Evolutionary conservation across 2,113 vertebrate species (phyloP).

Genomic region (Mungos mungo): DNA sequence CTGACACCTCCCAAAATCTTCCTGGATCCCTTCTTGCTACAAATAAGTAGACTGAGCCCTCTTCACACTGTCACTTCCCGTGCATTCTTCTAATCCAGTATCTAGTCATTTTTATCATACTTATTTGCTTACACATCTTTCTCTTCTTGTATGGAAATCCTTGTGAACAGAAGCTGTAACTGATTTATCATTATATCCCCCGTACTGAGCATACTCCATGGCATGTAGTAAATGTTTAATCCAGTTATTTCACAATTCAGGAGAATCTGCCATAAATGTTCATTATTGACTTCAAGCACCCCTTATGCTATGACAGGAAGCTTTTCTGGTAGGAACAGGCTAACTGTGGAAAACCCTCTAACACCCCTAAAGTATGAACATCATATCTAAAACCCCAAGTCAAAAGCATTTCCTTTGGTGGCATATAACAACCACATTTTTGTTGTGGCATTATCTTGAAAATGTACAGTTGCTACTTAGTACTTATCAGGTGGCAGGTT

Average conservation of each 20-base stretch:
- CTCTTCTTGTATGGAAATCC: background rate
- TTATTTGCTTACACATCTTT: background rate
- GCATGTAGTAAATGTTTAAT: background rate
- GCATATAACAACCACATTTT: conserved; percentile 22
- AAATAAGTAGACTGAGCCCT: background rate
- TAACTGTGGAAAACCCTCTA: background rate
- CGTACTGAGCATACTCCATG: background rate
- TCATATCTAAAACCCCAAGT: conserved; percentile 51
- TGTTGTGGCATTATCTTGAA: conserved; percentile 67
- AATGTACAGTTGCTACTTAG: conserved; percentile 56
- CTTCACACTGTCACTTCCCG: background rate
- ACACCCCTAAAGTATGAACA: background rate
- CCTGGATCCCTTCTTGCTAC: background rate
- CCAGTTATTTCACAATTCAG: background rate
- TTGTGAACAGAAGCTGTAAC: background rate
- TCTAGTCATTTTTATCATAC: background rate
- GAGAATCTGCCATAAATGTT: background rate
- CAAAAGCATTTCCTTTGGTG: conserved; percentile 37
- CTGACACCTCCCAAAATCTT: background rate
- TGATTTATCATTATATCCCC: background rate
- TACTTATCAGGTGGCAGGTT: conserved; percentile 74
- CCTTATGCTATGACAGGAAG: background rate
- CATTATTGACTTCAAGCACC: background rate
- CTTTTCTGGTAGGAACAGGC: background rate
- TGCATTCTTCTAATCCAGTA: background rate